Evolutionary conservation across 2,888 invertebrate genomes (phyloP).

Genomic region (Sinodicranocentrus sp.): DNA sequence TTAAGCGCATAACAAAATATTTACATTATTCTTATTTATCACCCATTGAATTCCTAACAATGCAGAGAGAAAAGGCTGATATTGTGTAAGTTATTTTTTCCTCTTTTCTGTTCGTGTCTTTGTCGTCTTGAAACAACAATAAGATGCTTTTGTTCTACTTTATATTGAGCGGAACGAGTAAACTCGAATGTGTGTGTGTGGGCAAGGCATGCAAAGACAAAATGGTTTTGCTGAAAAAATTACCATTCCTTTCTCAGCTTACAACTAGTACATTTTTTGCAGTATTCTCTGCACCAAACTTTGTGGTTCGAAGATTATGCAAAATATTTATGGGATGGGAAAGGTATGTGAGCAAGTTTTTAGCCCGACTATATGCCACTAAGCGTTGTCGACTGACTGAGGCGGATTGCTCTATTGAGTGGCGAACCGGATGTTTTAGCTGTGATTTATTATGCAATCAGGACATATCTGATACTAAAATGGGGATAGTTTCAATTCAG

Average conservation of each 20-base stretch:
- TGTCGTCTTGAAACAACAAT: not conserved
- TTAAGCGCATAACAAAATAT: conserved; percentile 36
- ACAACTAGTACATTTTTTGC: too few species aligned
- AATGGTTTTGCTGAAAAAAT: not conserved
- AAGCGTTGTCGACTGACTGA: too few species aligned
- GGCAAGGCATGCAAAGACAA: not conserved
- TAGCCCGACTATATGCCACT: too few species aligned
- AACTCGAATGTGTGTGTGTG: conserved; percentile 14
- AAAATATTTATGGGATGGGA: not conserved
- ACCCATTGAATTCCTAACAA: conserved; percentile 34
- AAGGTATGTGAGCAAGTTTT: too few species aligned
- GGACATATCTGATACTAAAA: too few species aligned
- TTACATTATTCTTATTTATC: conserved; percentile 32
- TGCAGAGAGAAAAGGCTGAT: conserved; percentile 7
- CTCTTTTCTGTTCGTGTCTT: not conserved
- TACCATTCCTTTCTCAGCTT: not conserved
- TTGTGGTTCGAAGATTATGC: conserved; percentile 6
- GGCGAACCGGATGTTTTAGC: not conserved
- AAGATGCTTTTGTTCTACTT: conserved; percentile 16
- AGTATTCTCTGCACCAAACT: not conserved
- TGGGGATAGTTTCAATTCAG: too few species aligned
- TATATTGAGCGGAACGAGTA: conserved; percentile 1
- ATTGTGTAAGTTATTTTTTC: conserved; percentile 20
- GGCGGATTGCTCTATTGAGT: not conserved
- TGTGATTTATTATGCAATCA: too few species aligned